These are phyloP conservation scores for Propithecus deckenii DNA, from an alignment of 2,797 vertebrate genomes.

Conservation along the genomic window DNA sequence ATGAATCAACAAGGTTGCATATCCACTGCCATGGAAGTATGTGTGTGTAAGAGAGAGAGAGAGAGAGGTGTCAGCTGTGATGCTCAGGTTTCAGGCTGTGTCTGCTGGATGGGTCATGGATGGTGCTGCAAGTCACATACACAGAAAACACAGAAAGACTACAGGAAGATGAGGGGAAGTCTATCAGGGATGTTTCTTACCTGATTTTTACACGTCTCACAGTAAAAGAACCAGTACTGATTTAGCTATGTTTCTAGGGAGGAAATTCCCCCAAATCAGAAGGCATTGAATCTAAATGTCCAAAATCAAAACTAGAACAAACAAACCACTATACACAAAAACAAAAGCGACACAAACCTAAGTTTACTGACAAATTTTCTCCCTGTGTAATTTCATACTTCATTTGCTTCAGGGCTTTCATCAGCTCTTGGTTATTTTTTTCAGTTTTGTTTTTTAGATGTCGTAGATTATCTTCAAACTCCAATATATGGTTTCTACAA, in stretches of 20 bases:
- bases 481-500: slow-evolving; percentile 79
- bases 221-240: neutral
- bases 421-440: slow-evolving; percentile 73
- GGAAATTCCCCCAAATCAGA: neutral
- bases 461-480: slow-evolving; percentile 80
- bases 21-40: neutral
- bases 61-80: neutral
- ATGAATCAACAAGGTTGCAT: too few relatives aligned
- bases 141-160: neutral
- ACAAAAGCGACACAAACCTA: slow-evolving; percentile 63
- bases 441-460: slow-evolving; percentile 81
- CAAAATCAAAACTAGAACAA: slow-evolving; percentile 15
- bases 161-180: too few relatives aligned
- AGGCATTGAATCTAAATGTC: neutral
- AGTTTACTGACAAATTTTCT: slow-evolving; percentile 22
- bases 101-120: neutral
- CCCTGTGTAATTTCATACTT: slow-evolving; percentile 63
- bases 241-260: neutral
- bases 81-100: neutral
- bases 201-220: neutral
- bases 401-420: slow-evolving; percentile 75
- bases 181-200: neutral
- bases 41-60: neutral
- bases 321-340: slow-evolving; percentile 64
- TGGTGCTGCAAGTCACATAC: neutral